Evolutionary conservation across 2,888 invertebrate species (phyloP).

Genomic region (Polia nebulosa): DNA sequence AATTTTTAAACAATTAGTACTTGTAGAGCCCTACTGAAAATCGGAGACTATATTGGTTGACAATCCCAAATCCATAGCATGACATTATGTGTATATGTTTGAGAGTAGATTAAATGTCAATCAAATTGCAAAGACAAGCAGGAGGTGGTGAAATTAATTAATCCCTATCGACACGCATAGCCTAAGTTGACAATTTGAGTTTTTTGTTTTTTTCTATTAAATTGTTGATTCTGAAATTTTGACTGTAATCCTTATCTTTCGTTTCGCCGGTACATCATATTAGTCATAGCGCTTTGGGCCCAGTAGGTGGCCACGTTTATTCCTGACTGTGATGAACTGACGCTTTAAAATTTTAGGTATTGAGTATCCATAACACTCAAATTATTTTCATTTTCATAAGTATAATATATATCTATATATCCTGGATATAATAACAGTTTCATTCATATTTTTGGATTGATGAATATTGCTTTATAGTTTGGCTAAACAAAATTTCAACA

Average conservation of each 20-base stretch:
- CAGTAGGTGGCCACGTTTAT: too few species aligned
- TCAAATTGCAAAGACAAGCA: not conserved
- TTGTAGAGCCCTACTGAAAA: not conserved
- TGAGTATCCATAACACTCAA: not conserved
- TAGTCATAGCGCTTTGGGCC: too few species aligned
- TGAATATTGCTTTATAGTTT: not conserved
- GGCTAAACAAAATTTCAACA: not conserved
- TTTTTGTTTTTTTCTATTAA: not conserved
- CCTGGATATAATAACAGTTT: not conserved
- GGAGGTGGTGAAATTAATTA: not conserved
- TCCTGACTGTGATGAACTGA: too few species aligned
- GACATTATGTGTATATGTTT: not conserved
- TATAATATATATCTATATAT: too few species aligned
- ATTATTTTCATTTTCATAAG: not conserved
- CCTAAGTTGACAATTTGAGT: not conserved
- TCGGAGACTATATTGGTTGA: not conserved
- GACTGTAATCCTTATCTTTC: too few species aligned
- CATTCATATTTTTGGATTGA: not conserved
- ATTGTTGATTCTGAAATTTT: not conserved
- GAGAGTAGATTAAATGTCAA: constrained; percentile 14
- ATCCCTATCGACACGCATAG: not conserved
- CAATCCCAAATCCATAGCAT: not conserved
- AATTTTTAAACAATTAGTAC: not conserved
- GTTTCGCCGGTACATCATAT: too few species aligned
- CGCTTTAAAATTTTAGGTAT: not conserved